Conservation (phyloP, 2,113 vertebrate genomes). For the Gila orcuttii region DNA sequence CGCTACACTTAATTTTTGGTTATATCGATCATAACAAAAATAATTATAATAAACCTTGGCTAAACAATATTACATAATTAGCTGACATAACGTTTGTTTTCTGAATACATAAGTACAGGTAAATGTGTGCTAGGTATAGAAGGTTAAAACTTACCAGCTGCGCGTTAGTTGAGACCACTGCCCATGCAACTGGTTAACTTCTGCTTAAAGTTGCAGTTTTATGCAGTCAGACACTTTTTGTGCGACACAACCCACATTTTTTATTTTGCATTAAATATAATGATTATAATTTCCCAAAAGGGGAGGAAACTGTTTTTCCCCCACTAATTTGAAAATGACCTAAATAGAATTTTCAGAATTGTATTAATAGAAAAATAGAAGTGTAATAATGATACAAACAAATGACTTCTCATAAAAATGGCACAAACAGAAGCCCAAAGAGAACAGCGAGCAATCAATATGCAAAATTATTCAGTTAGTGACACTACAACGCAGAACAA, state of each 20-base stretch:
- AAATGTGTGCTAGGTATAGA: neutral
- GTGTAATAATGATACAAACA: constrained; percentile 14
- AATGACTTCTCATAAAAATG: constrained; percentile 18
- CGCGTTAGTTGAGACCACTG: neutral
- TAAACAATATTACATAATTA: no score
- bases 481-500: constrained; percentile 29
- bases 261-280: neutral
- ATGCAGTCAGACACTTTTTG: neutral
- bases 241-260: no score
- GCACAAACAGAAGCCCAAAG: neutral
- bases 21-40: neutral
- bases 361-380: constrained; percentile 29
- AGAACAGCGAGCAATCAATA: neutral
- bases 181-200: neutral
- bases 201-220: neutral
- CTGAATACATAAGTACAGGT: neutral
- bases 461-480: neutral
- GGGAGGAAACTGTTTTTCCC: neutral
- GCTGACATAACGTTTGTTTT: no score
- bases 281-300: neutral
- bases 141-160: neutral
- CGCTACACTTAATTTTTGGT: no score
- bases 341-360: neutral
- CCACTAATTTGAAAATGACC: neutral
- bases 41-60: no score